Conservation (phyloP, 2,797 vertebrate genomes). For the Brachymystax lenok region DNA sequence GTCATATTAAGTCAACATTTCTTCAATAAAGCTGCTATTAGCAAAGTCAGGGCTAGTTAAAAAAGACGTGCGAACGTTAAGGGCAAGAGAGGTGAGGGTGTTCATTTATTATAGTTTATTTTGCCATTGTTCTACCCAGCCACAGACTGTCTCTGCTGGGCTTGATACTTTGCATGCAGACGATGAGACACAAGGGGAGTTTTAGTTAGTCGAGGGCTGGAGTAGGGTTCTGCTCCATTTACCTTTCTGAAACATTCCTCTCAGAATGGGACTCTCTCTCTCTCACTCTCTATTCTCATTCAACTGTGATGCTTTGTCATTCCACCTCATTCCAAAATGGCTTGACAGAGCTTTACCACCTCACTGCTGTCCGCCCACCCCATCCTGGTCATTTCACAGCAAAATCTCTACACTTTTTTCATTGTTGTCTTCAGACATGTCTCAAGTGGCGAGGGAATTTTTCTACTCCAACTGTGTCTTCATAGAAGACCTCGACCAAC, state of each 20-base stretch:
- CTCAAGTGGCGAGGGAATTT: background rate
- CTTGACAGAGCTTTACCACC: slow-evolving; percentile 66
- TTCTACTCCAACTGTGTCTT: background rate
- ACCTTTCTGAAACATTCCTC: slow-evolving; percentile 39
- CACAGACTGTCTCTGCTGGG: no score
- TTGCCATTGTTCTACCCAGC: no score
- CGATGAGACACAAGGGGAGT: slow-evolving; percentile 64
- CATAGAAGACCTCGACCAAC: background rate
- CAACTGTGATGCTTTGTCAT: slow-evolving; percentile 62
- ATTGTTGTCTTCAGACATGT: background rate
- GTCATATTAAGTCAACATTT: no score
- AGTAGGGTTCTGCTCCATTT: slow-evolving; percentile 79
- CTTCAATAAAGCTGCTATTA: no score
- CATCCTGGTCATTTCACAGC: background rate
- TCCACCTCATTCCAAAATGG: slow-evolving; percentile 67
- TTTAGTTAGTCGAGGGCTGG: slow-evolving; percentile 40
- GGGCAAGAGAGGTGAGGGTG: no score
- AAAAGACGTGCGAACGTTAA: no score
- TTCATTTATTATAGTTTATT: no score
- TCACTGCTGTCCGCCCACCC: background rate
- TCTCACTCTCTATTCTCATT: background rate
- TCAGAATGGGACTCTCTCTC: background rate
- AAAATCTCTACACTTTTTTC: background rate
- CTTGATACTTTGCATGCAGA: slow-evolving; percentile 73
- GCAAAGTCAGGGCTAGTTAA: no score